Conservation (phyloP, 1,140 invertebrate species). For the Potamilus streckersoni region DNA sequence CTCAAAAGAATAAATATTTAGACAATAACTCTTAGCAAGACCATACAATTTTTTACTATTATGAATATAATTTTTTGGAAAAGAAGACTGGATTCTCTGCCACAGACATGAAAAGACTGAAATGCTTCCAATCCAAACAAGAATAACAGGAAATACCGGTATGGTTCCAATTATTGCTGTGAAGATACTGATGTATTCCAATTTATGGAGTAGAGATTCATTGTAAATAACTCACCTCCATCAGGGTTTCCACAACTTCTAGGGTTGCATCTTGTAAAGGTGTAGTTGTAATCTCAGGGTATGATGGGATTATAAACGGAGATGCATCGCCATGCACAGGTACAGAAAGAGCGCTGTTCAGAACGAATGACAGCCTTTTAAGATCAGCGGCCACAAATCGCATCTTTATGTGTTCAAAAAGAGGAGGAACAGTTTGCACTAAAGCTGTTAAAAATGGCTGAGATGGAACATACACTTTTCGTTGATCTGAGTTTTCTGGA, state of each 20-base stretch:
- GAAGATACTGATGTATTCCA: too few relatives aligned
- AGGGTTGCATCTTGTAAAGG: constrained; percentile 87
- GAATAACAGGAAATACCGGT: too few relatives aligned
- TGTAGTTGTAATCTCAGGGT: constrained; percentile 79
- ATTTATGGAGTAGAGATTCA: too few relatives aligned
- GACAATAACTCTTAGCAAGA: too few relatives aligned
- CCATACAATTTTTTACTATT: too few relatives aligned
- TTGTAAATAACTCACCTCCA: constrained; percentile 72
- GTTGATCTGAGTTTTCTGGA: constrained; percentile 62
- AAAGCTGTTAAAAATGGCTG: constrained; percentile 93
- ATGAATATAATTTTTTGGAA: too few relatives aligned
- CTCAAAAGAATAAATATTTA: too few relatives aligned
- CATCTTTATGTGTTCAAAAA: constrained; percentile 89
- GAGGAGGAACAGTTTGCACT: constrained; percentile 92
- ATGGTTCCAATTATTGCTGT: too few relatives aligned
- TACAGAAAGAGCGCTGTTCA: constrained; percentile 82
- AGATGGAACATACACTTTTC: constrained; percentile 82
- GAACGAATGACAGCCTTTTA: constrained; percentile 81
- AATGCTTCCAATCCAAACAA: too few relatives aligned
- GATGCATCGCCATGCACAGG: constrained; percentile 86
- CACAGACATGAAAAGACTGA: too few relatives aligned
- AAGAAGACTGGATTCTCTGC: too few relatives aligned
- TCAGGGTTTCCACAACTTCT: constrained; percentile 82
- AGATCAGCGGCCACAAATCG: constrained; percentile 82
- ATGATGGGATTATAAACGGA: constrained; percentile 78